Evolutionary conservation across 2,888 invertebrate species (phyloP), one percentile per base, ranked within the genome.

Genomic region (Sinhomidia bicolor): DNA sequence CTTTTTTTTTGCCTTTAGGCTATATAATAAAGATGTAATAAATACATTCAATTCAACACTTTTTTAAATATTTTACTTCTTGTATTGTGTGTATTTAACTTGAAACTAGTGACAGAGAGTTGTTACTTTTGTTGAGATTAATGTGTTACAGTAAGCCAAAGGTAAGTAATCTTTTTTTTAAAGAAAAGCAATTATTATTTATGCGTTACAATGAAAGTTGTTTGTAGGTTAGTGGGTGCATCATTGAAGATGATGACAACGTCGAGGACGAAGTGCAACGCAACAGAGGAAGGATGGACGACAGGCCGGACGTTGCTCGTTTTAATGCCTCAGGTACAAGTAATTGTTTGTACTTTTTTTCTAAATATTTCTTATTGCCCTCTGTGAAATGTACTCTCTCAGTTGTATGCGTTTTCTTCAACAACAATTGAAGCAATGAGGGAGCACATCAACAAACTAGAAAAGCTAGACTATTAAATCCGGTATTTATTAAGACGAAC

Each of bases 201-300:
- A 88, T 88, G 83, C 41, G 79, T 80, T 57, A 60, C 83, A 87
- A 74, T 62, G 81, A 87, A 87, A 87, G 79, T 88, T 82, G 88
- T 88, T 83, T 88, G 88, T 88, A 88, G 88, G 88, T 88, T 82
- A 88, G 88, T 88, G 88, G 88, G 88, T 83, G 88, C 88, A 88
- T 68, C 62, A 32, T 78, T 54, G 76, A 54, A 36, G 62, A 78
- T 62, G 54, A 82, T 32, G 47, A 32, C 65, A 36, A 12, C 32
- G 23, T 41, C 23, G 54, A 79, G 23, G 47, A 86, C 23, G n/a
- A 71, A 74, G 20, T 41, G 29, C 68, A 79, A 68, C n/a, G 20
- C 32, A 65, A 32, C 62, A 26, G 68, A 79, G 60, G 65, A 79
- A 36, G 65, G 65, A 85, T 81, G 81, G 41, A 57, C 57, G 41